Conservation (phyloP, 2,113 vertebrate genomes). For the Eonycteris spelaea region DNA sequence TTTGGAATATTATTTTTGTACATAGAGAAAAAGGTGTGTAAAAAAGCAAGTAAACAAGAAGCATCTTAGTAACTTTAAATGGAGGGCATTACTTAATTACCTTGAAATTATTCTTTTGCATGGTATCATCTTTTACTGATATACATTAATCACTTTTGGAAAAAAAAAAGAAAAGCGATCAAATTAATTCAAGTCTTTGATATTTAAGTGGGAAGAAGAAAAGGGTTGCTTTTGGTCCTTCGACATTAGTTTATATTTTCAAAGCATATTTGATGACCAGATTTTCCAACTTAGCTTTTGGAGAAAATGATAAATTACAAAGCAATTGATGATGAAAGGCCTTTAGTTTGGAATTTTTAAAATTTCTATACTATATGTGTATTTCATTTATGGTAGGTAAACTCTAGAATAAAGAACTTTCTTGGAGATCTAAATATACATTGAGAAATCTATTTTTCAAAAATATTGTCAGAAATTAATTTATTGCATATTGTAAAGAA, state of each 20-base stretch:
- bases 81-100: neutral
- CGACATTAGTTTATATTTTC: conserved; percentile 29
- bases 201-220: neutral
- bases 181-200: neutral
- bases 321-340: neutral
- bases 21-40: neutral
- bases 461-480: neutral
- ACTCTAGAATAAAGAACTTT: neutral
- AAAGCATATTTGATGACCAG: neutral
- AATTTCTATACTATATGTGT: neutral
- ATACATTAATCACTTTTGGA: neutral
- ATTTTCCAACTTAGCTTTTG: neutral
- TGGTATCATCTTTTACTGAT: neutral
- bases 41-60: neutral
- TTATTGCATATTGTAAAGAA: neutral
- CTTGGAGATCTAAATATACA: neutral
- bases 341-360: neutral
- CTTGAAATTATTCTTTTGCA: neutral
- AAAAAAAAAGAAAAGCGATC: neutral
- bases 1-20: neutral
- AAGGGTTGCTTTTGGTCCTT: neutral
- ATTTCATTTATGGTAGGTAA: neutral
- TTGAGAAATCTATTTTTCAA: neutral
- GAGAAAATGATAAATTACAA: neutral
- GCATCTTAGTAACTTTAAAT: neutral